Evolutionary conservation across 2,797 vertebrate species (phyloP).

Genomic region (Calcarius lapponicus): DNA sequence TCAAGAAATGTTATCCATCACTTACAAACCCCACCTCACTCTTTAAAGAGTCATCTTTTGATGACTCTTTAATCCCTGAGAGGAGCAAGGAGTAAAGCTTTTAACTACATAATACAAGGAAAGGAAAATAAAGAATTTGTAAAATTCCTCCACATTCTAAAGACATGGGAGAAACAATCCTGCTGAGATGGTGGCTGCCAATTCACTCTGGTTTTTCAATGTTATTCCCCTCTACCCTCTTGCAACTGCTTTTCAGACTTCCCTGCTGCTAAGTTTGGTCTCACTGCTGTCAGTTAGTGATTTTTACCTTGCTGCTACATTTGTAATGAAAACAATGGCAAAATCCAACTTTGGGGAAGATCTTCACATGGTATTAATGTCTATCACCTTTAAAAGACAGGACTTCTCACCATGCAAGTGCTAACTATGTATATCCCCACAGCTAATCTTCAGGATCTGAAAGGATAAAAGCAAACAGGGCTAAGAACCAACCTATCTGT

Average conservation of each 20-base stretch:
- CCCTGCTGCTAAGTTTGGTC: neutral
- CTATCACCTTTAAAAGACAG: neutral
- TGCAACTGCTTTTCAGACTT: neutral
- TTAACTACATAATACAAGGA: neutral
- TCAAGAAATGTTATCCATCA: neutral
- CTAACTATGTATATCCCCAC: neutral
- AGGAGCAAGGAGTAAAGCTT: neutral
- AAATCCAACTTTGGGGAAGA: neutral
- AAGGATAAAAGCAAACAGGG: neutral
- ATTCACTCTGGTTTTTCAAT: neutral
- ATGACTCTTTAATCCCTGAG: neutral
- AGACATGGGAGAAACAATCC: neutral
- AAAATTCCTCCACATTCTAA: neutral
- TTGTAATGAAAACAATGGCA: neutral
- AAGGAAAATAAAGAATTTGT: neutral
- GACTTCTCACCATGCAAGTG: neutral
- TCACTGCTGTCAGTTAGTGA: neutral
- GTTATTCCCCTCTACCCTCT: neutral
- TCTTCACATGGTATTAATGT: neutral
- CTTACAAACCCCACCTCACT: neutral
- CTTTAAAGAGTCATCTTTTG: no score
- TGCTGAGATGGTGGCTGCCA: neutral
- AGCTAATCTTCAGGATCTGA: neutral
- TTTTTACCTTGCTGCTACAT: neutral
- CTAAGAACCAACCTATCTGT: neutral